A percentile compares a stretch with the other conserved stretches of the same genome.
Conservation (phyloP, 1,140 invertebrate species). For the Daktulosphaira vitifoliae region DNA sequence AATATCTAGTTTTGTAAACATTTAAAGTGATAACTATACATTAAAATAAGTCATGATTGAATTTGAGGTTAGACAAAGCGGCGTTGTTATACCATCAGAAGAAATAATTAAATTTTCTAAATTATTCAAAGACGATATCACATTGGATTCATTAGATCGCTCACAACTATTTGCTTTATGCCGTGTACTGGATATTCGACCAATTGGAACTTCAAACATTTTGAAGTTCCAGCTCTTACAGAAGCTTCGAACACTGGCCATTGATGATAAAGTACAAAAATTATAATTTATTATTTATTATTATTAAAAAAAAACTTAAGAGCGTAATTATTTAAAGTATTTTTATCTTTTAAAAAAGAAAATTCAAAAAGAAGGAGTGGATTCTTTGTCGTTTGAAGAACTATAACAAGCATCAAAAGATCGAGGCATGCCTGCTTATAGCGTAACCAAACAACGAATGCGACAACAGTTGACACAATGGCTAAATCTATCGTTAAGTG, state of each 20-base stretch:
- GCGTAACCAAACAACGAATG: conserved; percentile 80
- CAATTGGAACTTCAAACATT: conserved; percentile 82
- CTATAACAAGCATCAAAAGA: conserved; percentile 87
- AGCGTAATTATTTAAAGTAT: not conserved
- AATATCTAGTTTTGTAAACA: too few relatives aligned
- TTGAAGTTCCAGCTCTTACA: conserved; percentile 87
- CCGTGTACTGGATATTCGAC: conserved; percentile 80
- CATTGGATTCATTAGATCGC: conserved; percentile 83
- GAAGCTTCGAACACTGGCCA: conserved; percentile 78
- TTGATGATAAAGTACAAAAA: conserved; percentile 75
- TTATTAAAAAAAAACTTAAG: not conserved
- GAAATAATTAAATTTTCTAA: conserved; percentile 97
- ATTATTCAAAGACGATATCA: conserved; percentile 98
- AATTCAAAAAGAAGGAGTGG: conserved; percentile 92
- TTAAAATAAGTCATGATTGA: too few relatives aligned
- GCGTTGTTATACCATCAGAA: conserved; percentile 70
- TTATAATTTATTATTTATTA: not conserved
- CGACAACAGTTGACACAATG: conserved; percentile 82
- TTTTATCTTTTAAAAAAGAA: too few relatives aligned
- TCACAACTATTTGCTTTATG: conserved; percentile 87
- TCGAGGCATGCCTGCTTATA: conserved; percentile 94
- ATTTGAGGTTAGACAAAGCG: conserved; percentile 52
- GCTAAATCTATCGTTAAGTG: conserved; percentile 90
- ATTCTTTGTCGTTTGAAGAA: conserved; percentile 75
- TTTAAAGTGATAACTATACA: too few relatives aligned